Base-by-base conservation (phyloP, 1,140 invertebrate species). In the Pissodes strobi region DNA sequence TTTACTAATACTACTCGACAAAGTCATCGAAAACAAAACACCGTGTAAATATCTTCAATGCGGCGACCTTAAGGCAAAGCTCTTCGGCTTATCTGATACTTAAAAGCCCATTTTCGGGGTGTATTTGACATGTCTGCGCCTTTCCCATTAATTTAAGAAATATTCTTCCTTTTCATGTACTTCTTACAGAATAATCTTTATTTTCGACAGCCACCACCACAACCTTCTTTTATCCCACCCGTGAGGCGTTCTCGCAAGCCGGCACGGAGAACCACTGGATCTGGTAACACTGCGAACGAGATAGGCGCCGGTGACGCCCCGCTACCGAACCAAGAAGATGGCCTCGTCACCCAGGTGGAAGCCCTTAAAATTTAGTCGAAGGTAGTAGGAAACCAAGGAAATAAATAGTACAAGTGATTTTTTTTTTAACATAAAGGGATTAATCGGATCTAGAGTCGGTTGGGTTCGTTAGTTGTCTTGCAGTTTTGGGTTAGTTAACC, bases 301-400 rank as follows among this genome's bases (percentile, higher is more conserved):
- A 76, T 76, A 18, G 74, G 74, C 8, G 74, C 74, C 15, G 74
- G 74, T 9, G 74, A 76, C 53, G 74, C 73, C 30, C 74, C 74
- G 0, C 59, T 75, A 5, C 64, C 71, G 15, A 55, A 56, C 23
- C 53, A 69, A 25, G 67, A 71, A n/a, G 60, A 62, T 23, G 69
- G 69, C 22, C 43, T 67, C 5, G 68, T 64, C 23, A 69, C 72
- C 49, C 71, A 74, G 60, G 30, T 74, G 37, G 73, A 74, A 30
- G 64, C 56, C 8, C 59, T 74, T 13, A 74, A 74, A 59, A 67
- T 74, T 65, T 74, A 71, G 69, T 63, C 23, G 27, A 55, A 23
- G 17, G 27, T 30, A 18, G 38, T 22, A 60, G 12, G 55, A 51
- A 58, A 58, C 30, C 12, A 15, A 22, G n/a, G 15, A 27, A 19